Conservation (phyloP, 2,797 vertebrate genomes). For the Semotilus atromaculatus region DNA sequence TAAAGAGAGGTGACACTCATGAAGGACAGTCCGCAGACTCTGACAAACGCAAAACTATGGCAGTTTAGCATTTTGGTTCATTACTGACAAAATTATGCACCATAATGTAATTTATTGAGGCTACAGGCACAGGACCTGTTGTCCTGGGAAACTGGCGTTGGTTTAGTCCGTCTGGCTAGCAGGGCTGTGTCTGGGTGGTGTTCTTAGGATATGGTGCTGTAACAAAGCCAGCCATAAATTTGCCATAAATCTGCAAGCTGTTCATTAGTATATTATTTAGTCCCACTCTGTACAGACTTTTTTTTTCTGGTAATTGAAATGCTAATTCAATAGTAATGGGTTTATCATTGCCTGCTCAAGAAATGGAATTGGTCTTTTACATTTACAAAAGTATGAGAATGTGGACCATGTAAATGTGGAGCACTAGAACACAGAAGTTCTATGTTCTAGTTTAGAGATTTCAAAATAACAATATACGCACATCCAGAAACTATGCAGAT, state of each 20-base stretch:
- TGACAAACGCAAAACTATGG: not conserved
- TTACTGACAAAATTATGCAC: slow-evolving; percentile 8
- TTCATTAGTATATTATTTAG: slow-evolving; percentile 1
- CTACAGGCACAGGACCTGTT: slow-evolving; percentile 9
- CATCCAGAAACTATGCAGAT: too few relatives aligned
- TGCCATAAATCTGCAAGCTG: not conserved
- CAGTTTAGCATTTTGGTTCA: not conserved
- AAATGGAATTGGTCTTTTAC: not conserved
- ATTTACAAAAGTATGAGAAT: not conserved
- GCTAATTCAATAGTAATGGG: slow-evolving; percentile 75
- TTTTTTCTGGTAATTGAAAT: slow-evolving; percentile 70
- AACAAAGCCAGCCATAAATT: slow-evolving; percentile 22
- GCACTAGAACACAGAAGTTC: not conserved
- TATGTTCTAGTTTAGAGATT: not conserved
- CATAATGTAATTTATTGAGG: not conserved
- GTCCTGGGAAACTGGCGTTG: not conserved
- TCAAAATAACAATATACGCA: too few relatives aligned
- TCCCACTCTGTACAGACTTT: not conserved
- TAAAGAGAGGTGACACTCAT: not conserved
- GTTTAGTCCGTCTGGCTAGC: not conserved
- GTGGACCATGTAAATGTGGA: not conserved
- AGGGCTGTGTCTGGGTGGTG: slow-evolving; percentile 1
- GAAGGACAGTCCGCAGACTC: not conserved
- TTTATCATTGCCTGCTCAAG: slow-evolving; percentile 58
- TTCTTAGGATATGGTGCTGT: slow-evolving; percentile 2